Conservation (phyloP, 1,140 invertebrate species). For the Pseudomyrmex concolor region DNA sequence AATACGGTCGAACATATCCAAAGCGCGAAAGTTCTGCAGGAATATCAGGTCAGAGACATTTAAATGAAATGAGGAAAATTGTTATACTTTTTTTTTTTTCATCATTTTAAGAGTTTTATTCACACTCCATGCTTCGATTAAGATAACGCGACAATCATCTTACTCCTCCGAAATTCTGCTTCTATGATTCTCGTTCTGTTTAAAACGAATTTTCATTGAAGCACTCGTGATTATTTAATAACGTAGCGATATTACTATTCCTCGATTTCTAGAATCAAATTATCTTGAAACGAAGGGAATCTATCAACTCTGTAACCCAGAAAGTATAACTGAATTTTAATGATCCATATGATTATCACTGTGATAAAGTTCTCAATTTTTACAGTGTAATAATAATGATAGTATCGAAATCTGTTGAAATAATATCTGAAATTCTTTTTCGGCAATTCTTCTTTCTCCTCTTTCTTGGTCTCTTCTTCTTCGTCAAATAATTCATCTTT, state of each 20-base stretch:
- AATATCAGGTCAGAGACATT: conserved; percentile 13
- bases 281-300: neutral
- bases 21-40: conserved; percentile 14
- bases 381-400: conserved; percentile 60
- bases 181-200: neutral
- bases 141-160: neutral
- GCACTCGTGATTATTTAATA: neutral
- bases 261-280: neutral
- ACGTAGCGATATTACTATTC: neutral
- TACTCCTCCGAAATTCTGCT: neutral
- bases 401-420: conserved; percentile 67
- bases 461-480: neutral
- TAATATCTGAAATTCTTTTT: conserved; percentile 58
- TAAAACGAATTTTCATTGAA: conserved; percentile 4
- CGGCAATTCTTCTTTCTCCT: neutral
- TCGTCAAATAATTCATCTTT: neutral
- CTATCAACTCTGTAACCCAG: conserved; percentile 22
- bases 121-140: neutral
- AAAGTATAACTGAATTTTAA: conserved; percentile 60
- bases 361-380: conserved; percentile 55
- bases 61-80: conserved; percentile 30
- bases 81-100: neutral
- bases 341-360: conserved; percentile 39
- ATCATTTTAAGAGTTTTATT: conserved; percentile 13
- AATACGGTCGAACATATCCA: conserved; percentile 20